Base-by-base conservation (phyloP, 2,888 invertebrate species). In the Agrotis puta region DNA sequence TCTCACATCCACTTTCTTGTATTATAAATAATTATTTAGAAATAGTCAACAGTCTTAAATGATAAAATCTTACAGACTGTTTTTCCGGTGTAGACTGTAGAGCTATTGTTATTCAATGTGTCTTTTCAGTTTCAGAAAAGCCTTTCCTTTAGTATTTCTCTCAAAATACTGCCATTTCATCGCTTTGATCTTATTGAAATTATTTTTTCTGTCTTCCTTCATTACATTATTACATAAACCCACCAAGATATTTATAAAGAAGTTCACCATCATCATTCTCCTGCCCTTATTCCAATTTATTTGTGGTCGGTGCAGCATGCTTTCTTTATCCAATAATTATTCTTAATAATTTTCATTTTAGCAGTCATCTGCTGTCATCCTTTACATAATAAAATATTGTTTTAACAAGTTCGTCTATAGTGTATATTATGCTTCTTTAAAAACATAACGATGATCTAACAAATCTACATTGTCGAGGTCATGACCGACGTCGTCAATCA, bases 401-500 rank as follows among this genome's bases (percentile, higher is more conserved):
- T 39, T 39, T 11, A 39, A 39, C 39, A 39, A 39, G 39, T 39
- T 39, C 39, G 11, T 39, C 39, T 39, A 11, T 39, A 39, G 9
- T 33, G 9, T 9, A 33, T 39, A 9, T 11, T 39, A 1, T 48
- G 16, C 3, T 33, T 67, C 20, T 54, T 48, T 56, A 9, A 59
- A 64, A 45, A n/a, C 20, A 50, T 50, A 58, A 57, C 47, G 20
- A 77, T 71, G 59, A 74, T 77, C 66, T 75, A 71, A 71, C 73
- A 51, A 11, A 47, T 71, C 59, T 51, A 62, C 71, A 77, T 80
- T 77, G 75, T 82, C 70, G 61, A 77, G 77, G 73, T 68, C 70
- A 64, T 27, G 58, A 56, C 53, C 53, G 43, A 59, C 50, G 22
- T 59, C 33, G 53, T 64, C 63, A 72, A 69, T 79, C 45, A 77